These are phyloP conservation scores for Crenichthys baileyi DNA, from an alignment of 2,797 vertebrate genomes.

Conservation along the genomic window DNA sequence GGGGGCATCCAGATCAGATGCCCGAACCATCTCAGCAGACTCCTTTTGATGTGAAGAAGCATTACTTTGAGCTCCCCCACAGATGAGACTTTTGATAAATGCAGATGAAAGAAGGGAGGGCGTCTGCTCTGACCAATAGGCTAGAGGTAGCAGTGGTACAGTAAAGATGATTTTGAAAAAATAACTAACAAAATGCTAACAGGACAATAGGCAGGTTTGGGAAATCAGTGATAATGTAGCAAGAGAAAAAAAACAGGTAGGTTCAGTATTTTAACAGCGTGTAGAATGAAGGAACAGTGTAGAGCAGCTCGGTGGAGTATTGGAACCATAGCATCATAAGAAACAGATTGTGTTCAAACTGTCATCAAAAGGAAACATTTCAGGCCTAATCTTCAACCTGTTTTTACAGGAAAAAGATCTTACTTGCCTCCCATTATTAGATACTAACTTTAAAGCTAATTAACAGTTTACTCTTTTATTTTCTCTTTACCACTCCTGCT, in stretches of 20 bases:
- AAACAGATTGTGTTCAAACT: no score
- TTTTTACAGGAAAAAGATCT: no score
- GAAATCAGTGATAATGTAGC: not conserved
- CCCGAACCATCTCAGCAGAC: no score
- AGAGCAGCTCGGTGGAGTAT: not conserved
- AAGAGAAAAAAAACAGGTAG: not conserved
- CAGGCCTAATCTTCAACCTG: no score
- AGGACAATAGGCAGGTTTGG: not conserved
- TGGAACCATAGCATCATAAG: not conserved
- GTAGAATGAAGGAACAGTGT: not conserved
- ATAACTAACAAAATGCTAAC: not conserved
- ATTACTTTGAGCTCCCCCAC: no score
- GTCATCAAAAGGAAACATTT: no score
- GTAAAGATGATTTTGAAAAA: not conserved
- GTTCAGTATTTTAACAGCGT: not conserved
- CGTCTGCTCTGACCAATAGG: not conserved
- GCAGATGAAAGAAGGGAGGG: not conserved
- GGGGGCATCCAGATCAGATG: no score
- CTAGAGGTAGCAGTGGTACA: not conserved
- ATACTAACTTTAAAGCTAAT: no score
- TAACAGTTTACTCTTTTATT: no score
- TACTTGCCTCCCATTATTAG: no score
- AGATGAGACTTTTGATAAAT: not conserved
- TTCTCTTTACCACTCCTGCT: no score
- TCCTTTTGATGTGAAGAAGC: no score